phyloP scores from a whole-genome alignment of 2,113 vertebrate genomes.

The Callocephalon fimbriatum region DNA sequence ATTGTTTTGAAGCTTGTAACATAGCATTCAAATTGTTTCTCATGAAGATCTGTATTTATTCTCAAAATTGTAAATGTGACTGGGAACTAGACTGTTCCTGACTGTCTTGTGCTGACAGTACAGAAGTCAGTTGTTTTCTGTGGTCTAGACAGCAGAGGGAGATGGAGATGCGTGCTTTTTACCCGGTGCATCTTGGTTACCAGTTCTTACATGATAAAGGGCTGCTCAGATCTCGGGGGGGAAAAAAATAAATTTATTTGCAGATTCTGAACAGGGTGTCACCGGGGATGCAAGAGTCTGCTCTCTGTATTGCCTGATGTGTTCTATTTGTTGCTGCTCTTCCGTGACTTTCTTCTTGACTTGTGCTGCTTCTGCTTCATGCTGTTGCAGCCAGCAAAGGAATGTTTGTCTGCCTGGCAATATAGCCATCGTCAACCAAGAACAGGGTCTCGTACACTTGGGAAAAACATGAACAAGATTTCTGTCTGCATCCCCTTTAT shows the following conservation, averaged over 20 bases:
- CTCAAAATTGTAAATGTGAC: not conserved
- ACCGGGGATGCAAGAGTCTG: not conserved
- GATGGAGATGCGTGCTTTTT: not conserved
- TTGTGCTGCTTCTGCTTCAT: not conserved
- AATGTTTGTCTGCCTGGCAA: not conserved
- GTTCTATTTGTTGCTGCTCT: not conserved
- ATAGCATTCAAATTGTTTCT: not conserved
- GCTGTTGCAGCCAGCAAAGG: not conserved
- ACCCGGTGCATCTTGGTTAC: not conserved
- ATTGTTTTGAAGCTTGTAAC: not conserved
- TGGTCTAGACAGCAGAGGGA: constrained; percentile 51
- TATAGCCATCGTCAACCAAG: not conserved
- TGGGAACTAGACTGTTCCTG: not conserved
- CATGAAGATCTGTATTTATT: not conserved
- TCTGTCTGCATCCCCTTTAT: accelerated
- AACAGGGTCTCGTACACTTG: not conserved
- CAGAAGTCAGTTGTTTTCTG: not conserved
- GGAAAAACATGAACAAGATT: not conserved
- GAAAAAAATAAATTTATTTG: not conserved
- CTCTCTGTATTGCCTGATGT: not conserved
- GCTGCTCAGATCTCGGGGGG: not conserved
- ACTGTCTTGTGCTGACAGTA: not conserved
- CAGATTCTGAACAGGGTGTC: not conserved
- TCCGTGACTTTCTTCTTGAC: not conserved
- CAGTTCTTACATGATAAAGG: not conserved